phyloP scores from a whole-genome alignment of 2,888 invertebrate species.

The Volucella zonaria region DNA sequence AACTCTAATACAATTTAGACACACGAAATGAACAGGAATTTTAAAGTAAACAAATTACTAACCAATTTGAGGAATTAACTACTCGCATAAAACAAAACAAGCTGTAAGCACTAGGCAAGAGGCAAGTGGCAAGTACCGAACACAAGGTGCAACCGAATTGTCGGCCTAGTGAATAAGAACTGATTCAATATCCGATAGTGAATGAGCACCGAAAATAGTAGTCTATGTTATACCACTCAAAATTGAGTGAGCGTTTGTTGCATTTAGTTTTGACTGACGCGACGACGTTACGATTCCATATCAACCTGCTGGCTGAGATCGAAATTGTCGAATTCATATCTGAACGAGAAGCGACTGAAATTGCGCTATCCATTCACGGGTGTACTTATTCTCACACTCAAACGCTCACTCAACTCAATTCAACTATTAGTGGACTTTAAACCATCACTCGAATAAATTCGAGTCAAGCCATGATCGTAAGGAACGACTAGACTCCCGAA shows the following conservation, averaged over 20 bases:
- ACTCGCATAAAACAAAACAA: neutral
- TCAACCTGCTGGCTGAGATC: neutral
- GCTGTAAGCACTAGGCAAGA: neutral
- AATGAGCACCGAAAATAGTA: conserved; percentile 31
- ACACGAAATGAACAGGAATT: conserved; percentile 6
- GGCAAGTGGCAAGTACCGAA: neutral
- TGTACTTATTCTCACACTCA: neutral
- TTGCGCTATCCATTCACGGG: neutral
- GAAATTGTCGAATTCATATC: neutral
- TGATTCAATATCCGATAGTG: conserved; percentile 36
- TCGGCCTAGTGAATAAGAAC: conserved; percentile 47
- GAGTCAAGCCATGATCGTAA: conserved; percentile 32
- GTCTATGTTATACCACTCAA: conserved; percentile 11
- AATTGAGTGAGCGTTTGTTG: conserved; percentile 8
- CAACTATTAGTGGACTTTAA: conserved; percentile 37
- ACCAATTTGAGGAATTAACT: neutral
- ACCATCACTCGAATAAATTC: conserved; percentile 34
- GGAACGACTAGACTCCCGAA: neutral
- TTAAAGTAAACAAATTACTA: conserved; percentile 14
- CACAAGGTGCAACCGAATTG: conserved; percentile 36
- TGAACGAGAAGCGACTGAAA: neutral
- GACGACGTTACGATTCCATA: conserved; percentile 2
- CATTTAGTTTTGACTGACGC: neutral
- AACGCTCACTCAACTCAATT: neutral
- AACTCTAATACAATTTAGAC: conserved; percentile 2